Conservation (phyloP, 2,797 vertebrate genomes). For the Takifugu rubripes region DNA sequence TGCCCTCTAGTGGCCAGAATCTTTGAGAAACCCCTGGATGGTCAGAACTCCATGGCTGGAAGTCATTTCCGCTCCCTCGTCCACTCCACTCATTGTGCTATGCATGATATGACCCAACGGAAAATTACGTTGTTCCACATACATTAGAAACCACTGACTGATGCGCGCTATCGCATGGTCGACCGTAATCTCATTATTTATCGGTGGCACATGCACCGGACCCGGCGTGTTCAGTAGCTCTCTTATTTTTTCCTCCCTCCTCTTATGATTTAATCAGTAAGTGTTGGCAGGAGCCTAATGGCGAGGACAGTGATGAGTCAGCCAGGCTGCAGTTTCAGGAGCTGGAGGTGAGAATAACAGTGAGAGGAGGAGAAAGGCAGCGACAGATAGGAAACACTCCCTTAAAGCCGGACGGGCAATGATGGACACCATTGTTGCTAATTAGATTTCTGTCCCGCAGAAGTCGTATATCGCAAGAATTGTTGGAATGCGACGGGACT, state of each 20-base stretch:
- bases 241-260: constrained; percentile 52
- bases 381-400: neutral
- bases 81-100: constrained; percentile 28
- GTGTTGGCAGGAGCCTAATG: constrained; percentile 76
- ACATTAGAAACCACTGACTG: constrained; percentile 38
- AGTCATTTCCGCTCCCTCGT: constrained; percentile 19
- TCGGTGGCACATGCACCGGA: constrained; percentile 53
- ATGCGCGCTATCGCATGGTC: constrained; percentile 43
- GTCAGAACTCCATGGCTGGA: constrained; percentile 31
- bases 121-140: constrained; percentile 35
- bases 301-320: constrained; percentile 77
- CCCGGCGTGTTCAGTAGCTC: constrained; percentile 53
- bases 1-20: constrained; percentile 56
- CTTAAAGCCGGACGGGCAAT: constrained; percentile 20
- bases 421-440: constrained; percentile 37
- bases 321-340: constrained; percentile 72
- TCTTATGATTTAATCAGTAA: constrained; percentile 76
- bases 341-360: constrained; percentile 76
- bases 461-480: constrained; percentile 27
- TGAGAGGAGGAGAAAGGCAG: constrained; percentile 46
- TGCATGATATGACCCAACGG: constrained; percentile 24
- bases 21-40: constrained; percentile 23
- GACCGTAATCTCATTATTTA: constrained; percentile 56
- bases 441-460: neutral
- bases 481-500: constrained; percentile 32